phyloP scores from a whole-genome alignment of 2,888 invertebrate species.

The Callosobruchus maculatus region DNA sequence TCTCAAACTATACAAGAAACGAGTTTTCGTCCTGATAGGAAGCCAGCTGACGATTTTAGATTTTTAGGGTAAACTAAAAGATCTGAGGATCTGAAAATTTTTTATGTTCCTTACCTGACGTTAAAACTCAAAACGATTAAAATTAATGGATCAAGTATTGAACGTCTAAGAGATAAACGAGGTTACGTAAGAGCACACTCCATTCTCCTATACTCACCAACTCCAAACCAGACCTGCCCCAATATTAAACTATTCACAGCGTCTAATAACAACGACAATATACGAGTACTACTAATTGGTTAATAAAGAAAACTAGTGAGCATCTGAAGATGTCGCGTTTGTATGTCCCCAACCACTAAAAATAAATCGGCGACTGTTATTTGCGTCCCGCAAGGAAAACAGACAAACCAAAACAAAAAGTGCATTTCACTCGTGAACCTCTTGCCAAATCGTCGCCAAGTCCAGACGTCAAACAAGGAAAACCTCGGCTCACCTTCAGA shows the following conservation, averaged over 20 bases:
- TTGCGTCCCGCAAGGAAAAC: background rate
- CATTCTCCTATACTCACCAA: background rate
- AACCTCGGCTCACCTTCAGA: too few species aligned
- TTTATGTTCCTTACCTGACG: too few species aligned
- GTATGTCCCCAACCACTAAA: background rate
- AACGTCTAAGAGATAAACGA: background rate
- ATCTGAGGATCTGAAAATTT: too few species aligned
- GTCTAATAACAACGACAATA: background rate
- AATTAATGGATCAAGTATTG: too few species aligned
- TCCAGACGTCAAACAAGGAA: background rate
- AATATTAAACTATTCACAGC: background rate
- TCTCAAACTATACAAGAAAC: too few species aligned
- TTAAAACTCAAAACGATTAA: too few species aligned
- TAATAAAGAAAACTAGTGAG: background rate
- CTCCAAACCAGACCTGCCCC: background rate
- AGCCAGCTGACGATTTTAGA: too few species aligned
- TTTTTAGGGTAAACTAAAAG: too few species aligned
- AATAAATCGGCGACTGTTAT: background rate
- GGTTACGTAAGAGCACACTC: background rate
- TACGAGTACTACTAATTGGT: background rate
- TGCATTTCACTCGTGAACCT: background rate
- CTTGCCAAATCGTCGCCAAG: background rate
- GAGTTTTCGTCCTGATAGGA: too few species aligned
- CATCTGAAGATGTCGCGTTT: background rate
- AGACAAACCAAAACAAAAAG: background rate